A percentile compares a stretch with the other conserved stretches of the same genome.
These are phyloP conservation scores for Lasaia peninsularis DNA, from an alignment of 1,140 invertebrate species.

Conservation along the genomic window DNA sequence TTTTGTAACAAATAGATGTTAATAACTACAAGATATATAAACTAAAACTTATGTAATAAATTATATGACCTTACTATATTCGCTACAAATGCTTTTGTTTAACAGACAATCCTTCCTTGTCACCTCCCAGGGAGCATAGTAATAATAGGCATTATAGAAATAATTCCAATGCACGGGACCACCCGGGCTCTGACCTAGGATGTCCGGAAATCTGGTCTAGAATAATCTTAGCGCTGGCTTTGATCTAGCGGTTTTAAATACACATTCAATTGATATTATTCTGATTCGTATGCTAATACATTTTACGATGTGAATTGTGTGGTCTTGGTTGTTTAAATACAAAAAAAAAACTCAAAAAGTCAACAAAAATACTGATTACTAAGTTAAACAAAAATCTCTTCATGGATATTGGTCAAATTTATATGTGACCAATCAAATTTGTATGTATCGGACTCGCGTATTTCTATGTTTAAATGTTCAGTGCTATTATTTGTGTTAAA, in stretches of 20 bases:
- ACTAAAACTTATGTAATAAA: constrained; percentile 3
- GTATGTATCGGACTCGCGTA: no score
- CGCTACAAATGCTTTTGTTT: constrained; percentile 1
- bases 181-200: constrained; percentile 3
- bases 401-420: no score
- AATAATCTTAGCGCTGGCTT: constrained; percentile 10
- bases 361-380: no score
- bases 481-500: no score
- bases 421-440: no score
- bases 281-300: background rate
- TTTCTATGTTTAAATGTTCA: no score
- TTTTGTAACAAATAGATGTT: no score
- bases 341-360: no score
- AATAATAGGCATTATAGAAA: constrained; percentile 11
- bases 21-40: constrained; percentile 19
- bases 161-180: constrained; percentile 7
- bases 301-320: background rate
- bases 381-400: no score
- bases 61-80: background rate
- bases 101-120: background rate
- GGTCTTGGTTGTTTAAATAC: no score
- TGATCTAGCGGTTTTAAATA: background rate
- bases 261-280: constrained; percentile 2
- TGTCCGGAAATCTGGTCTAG: constrained; percentile 7
- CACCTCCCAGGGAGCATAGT: constrained; percentile 5